A percentile compares a stretch with the other conserved stretches of the same genome.
Conservation (phyloP, 2,888 invertebrate species). For the Eristalis intricaria region DNA sequence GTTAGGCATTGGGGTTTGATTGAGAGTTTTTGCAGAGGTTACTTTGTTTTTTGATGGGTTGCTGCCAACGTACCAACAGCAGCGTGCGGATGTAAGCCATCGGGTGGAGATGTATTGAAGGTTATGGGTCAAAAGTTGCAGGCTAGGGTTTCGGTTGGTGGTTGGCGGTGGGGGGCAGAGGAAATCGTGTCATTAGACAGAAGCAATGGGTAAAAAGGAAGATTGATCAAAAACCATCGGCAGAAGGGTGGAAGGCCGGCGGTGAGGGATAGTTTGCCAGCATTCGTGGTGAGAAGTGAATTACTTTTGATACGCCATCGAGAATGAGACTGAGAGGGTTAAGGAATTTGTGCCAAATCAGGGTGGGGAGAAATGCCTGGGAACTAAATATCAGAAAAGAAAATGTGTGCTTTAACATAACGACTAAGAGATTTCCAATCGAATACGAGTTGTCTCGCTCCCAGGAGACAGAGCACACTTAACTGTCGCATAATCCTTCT, state of each 20-base stretch:
- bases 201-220: constrained; percentile 38
- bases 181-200: constrained; percentile 56
- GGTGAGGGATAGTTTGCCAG: not conserved
- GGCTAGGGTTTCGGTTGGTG: not conserved
- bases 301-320: not conserved
- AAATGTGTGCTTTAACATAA: too few relatives aligned
- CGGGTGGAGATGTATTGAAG: constrained; percentile 31
- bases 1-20: constrained; percentile 62
- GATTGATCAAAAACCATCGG: not conserved
- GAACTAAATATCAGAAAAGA: too few relatives aligned
- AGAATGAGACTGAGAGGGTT: too few relatives aligned
- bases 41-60: constrained; percentile 13
- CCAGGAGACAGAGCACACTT: too few relatives aligned
- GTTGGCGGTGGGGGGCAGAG: not conserved
- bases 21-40: constrained; percentile 64
- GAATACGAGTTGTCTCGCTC: too few relatives aligned
- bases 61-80: not conserved
- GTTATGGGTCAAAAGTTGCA: constrained; percentile 57
- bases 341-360: too few relatives aligned
- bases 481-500: too few relatives aligned
- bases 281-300: not conserved
- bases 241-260: not conserved
- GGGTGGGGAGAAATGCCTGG: too few relatives aligned
- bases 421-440: too few relatives aligned
- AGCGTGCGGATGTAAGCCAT: not conserved